Conservation (phyloP, 2,888 invertebrate species). For the Octodonta nipae region DNA sequence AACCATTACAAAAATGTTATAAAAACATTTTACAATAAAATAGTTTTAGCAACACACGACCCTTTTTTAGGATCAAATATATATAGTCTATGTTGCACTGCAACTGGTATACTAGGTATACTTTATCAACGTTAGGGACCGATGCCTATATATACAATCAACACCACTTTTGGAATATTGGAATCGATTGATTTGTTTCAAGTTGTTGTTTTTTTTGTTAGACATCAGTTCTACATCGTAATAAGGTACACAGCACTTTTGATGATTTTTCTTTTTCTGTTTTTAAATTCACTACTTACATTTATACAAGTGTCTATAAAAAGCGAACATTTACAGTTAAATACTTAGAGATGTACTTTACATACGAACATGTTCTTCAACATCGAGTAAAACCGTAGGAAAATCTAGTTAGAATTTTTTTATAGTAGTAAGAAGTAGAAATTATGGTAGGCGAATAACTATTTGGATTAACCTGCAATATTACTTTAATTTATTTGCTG, state of each 20-base stretch:
- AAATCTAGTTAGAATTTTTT: too few species aligned
- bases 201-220: slow-evolving; percentile 1
- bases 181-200: not conserved
- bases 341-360: too few species aligned
- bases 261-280: slow-evolving; percentile 15
- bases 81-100: slow-evolving; percentile 1
- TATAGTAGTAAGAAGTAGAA: too few species aligned
- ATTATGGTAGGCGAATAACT: too few species aligned
- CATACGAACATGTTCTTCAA: too few species aligned
- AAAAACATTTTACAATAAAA: slow-evolving; percentile 2
- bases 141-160: not conserved
- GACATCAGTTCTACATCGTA: slow-evolving; percentile 11
- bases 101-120: slow-evolving; percentile 4
- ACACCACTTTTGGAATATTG: not conserved
- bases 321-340: slow-evolving; percentile 9
- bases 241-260: slow-evolving; percentile 22
- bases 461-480: too few species aligned
- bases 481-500: too few species aligned
- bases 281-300: slow-evolving; percentile 11
- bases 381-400: too few species aligned
- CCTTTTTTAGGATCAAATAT: not conserved
- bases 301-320: slow-evolving; percentile 11
- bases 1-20: not conserved
- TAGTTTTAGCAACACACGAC: not conserved
- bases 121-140: slow-evolving; percentile 4